Evolutionary conservation across 2,888 invertebrate genomes (phyloP), one percentile per base, ranked within the genome.

Genomic region (Pyrrhia umbra): DNA sequence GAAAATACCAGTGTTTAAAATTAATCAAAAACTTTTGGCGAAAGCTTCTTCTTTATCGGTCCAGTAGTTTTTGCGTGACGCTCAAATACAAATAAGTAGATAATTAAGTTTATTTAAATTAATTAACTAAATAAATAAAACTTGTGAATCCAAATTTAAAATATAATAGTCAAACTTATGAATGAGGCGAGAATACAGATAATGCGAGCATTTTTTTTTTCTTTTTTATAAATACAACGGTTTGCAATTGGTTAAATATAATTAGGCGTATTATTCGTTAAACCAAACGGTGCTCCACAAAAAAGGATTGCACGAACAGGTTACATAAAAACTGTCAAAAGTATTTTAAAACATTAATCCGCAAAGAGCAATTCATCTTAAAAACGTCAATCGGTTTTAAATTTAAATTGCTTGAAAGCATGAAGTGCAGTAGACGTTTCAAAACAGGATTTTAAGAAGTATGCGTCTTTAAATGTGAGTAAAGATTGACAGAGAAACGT

Each of bases 381-480:
- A 56, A 74, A 77, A 71, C 68, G 71, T 77, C 78, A 75, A 80
- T 80, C 60, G 68, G 65, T 67, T 74, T 77, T 69, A 77, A 80
- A 80, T 78, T 77, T 71, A 68, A 77, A 80, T 77, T 57, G 62
- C 62, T 65, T 72, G 75, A 77, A 80, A 79, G 75, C 68, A 67
- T 77, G 63, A 71, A 70, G 51, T 68, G 66, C 37, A 56, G 63
- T 56, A 46, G 57, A 79, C 50, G 56, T 69, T 73, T 61, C 21
- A 61, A 77, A 79, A 79, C 80, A 62, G 78, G 78, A 77, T 80
- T 75, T 63, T 43, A 21, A 47, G 51, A 72, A 55, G 27, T 51
- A 42, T 55, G 21, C 39, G 54, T 50, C 39, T 42, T 56, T 27
- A 43, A 34, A 76, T 47, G 46, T 58, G 30, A 16, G 46, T 46